Conservation (phyloP, 2,113 vertebrate species). For the Sylvia atricapilla region DNA sequence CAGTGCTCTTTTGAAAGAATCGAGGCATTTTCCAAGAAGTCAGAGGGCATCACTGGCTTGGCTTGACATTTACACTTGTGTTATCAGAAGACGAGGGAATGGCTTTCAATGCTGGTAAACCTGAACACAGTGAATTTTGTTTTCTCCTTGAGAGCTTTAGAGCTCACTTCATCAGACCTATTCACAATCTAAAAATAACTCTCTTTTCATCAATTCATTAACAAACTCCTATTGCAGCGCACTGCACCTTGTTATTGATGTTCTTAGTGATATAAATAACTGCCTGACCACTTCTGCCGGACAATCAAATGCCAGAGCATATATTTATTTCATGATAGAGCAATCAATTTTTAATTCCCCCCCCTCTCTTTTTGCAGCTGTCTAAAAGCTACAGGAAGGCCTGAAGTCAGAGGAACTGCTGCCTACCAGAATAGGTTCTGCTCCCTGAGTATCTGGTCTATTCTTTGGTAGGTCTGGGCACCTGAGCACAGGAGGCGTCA, state of each 20-base stretch:
- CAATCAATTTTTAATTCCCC: background rate
- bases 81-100: background rate
- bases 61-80: slow-evolving; percentile 24
- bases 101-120: background rate
- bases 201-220: slow-evolving; percentile 4
- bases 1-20: slow-evolving; percentile 11
- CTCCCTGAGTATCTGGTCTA: background rate
- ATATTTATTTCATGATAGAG: background rate
- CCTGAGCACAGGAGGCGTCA: background rate
- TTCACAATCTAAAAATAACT: slow-evolving; percentile 32
- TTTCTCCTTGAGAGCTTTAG: background rate
- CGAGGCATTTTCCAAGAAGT: background rate
- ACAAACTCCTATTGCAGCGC: background rate
- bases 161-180: background rate
- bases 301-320: background rate
- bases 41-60: background rate
- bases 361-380: background rate
- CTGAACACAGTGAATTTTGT: background rate
- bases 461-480: background rate
- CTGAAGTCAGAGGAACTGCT: background rate
- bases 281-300: background rate
- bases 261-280: background rate
- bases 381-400: background rate
- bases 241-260: background rate
- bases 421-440: background rate